Evolutionary conservation across 1,140 invertebrate species (phyloP).

Genomic region (Trinorchestia longiramus): DNA sequence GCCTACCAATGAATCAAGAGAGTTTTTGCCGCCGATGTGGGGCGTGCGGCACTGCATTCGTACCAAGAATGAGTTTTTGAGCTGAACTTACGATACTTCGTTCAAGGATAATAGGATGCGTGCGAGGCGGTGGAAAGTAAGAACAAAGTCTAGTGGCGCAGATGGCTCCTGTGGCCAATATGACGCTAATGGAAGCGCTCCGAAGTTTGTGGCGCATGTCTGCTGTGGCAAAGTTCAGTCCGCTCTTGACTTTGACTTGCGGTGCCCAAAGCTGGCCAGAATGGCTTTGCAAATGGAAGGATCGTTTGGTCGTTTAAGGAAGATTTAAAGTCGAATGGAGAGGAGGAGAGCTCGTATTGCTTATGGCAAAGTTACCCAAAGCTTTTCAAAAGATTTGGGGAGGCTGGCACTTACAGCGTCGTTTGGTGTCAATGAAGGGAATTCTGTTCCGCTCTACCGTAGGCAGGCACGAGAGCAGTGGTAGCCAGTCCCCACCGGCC

Average conservation of each 20-base stretch:
- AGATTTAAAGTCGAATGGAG: conserved; percentile 18
- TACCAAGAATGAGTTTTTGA: background rate
- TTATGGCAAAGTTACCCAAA: background rate
- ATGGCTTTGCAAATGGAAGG: conserved; percentile 44
- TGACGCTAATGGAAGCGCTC: conserved; percentile 33
- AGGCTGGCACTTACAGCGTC: conserved; percentile 20
- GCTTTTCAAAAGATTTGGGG: background rate
- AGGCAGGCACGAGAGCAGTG: background rate
- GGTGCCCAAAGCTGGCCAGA: conserved; percentile 24
- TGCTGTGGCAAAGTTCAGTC: conserved; percentile 28
- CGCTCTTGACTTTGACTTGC: conserved; percentile 38
- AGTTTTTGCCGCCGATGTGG: background rate
- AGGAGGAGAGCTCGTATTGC: background rate
- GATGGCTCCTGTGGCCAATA: conserved; percentile 22
- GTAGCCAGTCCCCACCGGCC: background rate
- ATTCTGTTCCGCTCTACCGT: background rate
- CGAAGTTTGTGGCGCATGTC: conserved; percentile 33
- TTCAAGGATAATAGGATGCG: conserved; percentile 14
- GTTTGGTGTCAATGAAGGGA: background rate
- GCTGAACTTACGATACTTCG: conserved; percentile 15
- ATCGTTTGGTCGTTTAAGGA: conserved; percentile 38
- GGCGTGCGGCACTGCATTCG: background rate
- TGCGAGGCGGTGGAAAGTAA: background rate
- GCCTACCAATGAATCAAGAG: background rate
- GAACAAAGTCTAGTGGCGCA: conserved; percentile 23